phyloP scores from a whole-genome alignment of 2,113 vertebrate species.

The Microcebus murinus region DNA sequence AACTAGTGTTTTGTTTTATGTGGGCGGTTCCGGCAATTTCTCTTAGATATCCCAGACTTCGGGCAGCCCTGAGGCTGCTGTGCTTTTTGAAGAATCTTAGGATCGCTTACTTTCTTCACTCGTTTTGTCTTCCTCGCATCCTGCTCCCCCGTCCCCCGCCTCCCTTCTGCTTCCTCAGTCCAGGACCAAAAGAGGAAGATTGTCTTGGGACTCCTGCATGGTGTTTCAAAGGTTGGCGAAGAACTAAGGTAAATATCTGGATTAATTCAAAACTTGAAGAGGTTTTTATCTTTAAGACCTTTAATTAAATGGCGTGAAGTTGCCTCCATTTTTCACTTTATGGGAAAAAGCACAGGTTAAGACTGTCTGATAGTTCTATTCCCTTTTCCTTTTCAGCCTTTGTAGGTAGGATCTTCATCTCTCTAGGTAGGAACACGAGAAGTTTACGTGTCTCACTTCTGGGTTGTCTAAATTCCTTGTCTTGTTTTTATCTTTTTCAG shows the following conservation, averaged over 20 bases:
- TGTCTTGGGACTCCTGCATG: neutral
- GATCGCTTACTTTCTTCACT: neutral
- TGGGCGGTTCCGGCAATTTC: neutral
- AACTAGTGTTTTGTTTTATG: neutral
- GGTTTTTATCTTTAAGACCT: neutral
- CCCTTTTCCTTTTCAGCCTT: neutral
- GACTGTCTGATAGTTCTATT: neutral
- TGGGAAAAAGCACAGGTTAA: neutral
- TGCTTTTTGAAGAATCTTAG: neutral
- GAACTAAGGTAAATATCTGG: slow-evolving; percentile 44
- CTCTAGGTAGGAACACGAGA: neutral
- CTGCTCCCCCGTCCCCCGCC: neutral
- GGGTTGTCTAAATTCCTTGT: neutral
- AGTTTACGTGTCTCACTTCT: neutral
- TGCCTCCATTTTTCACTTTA: neutral
- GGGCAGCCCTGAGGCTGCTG: neutral
- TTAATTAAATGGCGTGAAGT: neutral
- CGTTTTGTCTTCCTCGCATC: neutral
- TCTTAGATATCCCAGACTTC: neutral
- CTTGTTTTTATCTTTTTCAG: neutral
- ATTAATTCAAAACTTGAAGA: neutral
- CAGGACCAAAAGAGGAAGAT: neutral
- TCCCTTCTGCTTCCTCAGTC: too few species aligned
- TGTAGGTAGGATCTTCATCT: neutral
- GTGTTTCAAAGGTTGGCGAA: slow-evolving; percentile 28